These are phyloP conservation scores for Drosophila diplacantha DNA, from an alignment of 2,888 invertebrate species.

Conservation along the genomic window DNA sequence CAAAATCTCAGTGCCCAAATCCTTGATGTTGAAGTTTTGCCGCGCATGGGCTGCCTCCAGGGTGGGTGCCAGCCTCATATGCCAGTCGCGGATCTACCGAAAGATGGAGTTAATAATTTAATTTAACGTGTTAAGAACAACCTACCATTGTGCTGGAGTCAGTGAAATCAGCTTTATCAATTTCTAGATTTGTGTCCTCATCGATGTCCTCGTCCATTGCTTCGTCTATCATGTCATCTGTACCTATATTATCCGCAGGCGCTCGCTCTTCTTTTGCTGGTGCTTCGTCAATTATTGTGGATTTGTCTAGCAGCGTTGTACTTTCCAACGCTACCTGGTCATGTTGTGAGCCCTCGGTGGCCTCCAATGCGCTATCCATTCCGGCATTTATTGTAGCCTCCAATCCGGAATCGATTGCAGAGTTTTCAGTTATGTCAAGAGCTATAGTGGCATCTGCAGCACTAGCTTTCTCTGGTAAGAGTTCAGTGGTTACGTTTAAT, in stretches of 20 bases:
- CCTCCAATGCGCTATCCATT: constrained; percentile 3
- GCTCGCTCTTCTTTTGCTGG: not conserved
- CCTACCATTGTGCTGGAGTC: constrained; percentile 15
- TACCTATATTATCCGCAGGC: not conserved
- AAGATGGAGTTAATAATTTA: not conserved
- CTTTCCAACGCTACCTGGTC: constrained; percentile 2
- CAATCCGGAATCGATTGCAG: not conserved
- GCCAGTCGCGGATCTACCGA: constrained; percentile 74
- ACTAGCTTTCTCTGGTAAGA: not conserved
- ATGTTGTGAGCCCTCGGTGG: not conserved
- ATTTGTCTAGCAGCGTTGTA: not conserved
- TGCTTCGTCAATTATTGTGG: constrained; percentile 11
- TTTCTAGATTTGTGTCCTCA: not conserved
- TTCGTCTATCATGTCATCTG: not conserved
- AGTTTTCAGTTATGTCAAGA: not conserved
- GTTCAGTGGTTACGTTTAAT: not conserved
- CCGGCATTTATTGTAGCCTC: not conserved
- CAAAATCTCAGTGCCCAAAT: constrained; percentile 74
- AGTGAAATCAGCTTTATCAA: not conserved
- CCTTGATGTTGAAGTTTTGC: constrained; percentile 74
- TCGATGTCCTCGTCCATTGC: not conserved
- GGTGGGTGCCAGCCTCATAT: constrained; percentile 71
- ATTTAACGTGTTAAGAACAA: not conserved
- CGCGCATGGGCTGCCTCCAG: constrained; percentile 72
- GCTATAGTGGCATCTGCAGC: not conserved